Base-by-base conservation (phyloP, 2,888 invertebrate genomes). In the Apotomis capreana region DNA sequence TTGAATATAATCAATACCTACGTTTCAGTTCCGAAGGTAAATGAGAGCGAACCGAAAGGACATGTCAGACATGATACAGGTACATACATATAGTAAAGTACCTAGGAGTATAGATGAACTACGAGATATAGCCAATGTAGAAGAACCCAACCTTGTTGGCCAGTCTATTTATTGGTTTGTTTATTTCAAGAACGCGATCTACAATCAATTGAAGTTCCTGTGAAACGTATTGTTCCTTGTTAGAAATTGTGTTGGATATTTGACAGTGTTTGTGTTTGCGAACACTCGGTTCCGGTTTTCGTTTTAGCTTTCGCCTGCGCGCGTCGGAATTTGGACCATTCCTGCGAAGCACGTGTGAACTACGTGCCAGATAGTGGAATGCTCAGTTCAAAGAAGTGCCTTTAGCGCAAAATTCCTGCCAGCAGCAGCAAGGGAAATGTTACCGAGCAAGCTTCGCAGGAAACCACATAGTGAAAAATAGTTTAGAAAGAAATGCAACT, bases 361-460 rank as follows among this genome's bases (percentile, higher is more conserved):
- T 62, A 46, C 61, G 12, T 49, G 49, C 49, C 61, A 64, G 52
- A 62, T 54, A 63, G 44, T 57, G 46, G 46, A 65, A 65, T 65
- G 55, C 54, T 12, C 54, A 44, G 54, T 54, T 64, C n/a, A 36
- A 57, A 65, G 64, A 57, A 8, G 46, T 9, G 55, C 15, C 46
- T 65, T 49, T 55, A 44, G 64, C 44, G 26, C n/a, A 12, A 55
- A 55, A 64, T 64, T 26, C 40, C 44, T 46, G 55, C 44, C 15
- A 40, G 40, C 44, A 12, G 49, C 55, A 15, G 44, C 54, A 54
- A 13, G 36, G 8, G 57, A 49, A 57, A 65, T 57, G n/a, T 36
- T 55, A 55, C 12, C 15, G 44, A 26, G 8, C 44, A 64, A 44
- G 44, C 8, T 10, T 3, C 9, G 10, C 9, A 49, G 49, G 49